These are phyloP conservation scores for Trochalopteron elliotii DNA, from an alignment of 2,113 vertebrate species.

Conservation along the genomic window DNA sequence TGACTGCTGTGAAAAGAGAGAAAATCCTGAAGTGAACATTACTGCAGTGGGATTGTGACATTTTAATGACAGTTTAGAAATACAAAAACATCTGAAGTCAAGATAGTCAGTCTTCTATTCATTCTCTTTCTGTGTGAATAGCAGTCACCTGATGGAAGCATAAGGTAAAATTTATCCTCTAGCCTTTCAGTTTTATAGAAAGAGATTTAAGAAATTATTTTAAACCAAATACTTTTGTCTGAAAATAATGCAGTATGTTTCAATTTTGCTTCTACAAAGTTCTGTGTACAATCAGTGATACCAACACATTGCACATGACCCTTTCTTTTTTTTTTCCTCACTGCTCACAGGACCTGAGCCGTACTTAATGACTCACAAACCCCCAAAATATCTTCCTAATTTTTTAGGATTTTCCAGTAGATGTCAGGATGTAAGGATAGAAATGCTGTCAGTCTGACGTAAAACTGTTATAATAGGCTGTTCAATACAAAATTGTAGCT, in stretches of 20 bases:
- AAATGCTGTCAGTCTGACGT: neutral
- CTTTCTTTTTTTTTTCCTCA: neutral
- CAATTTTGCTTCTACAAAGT: neutral
- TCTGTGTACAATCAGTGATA: neutral
- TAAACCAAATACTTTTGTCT: neutral
- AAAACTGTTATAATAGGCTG: neutral
- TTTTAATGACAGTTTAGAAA: slow-evolving; percentile 57
- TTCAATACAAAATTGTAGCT: neutral
- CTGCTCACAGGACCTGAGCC: neutral
- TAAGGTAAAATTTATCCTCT: neutral
- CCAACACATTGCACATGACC: neutral
- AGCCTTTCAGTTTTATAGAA: neutral
- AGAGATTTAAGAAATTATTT: neutral
- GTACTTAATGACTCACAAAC: neutral
- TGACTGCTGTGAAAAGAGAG: slow-evolving; percentile 27
- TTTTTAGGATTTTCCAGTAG: neutral
- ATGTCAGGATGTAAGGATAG: neutral
- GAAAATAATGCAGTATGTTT: neutral
- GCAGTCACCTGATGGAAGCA: neutral
- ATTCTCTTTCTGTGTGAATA: neutral
- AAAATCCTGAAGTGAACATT: slow-evolving; percentile 27
- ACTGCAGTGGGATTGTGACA: slow-evolving; percentile 21
- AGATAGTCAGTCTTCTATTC: slow-evolving; percentile 3
- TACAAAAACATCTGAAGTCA: slow-evolving; percentile 8
- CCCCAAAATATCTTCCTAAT: neutral